Evolutionary conservation across 2,888 invertebrate species (phyloP).

Genomic region (Rutpela maculata): DNA sequence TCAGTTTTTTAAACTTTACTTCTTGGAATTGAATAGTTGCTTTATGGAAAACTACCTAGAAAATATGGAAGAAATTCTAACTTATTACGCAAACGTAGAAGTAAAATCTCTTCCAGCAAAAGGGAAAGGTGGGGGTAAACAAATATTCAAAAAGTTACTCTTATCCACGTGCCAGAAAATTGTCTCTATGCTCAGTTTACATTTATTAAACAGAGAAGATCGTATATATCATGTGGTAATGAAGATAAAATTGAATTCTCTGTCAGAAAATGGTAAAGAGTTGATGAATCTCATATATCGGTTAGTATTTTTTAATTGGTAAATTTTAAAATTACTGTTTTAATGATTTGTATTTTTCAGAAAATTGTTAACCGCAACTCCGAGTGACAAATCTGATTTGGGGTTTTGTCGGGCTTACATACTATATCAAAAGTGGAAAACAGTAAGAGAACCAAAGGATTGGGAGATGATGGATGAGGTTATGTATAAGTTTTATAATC

Average conservation of each 20-base stretch:
- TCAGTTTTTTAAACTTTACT: constrained; percentile 59
- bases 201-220: constrained; percentile 58
- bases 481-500: constrained; percentile 59
- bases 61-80: constrained; percentile 63
- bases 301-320: constrained; percentile 50
- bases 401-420: constrained; percentile 65
- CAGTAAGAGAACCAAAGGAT: constrained; percentile 45
- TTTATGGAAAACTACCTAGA: constrained; percentile 60
- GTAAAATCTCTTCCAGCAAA: constrained; percentile 56
- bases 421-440: constrained; percentile 64
- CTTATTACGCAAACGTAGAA: constrained; percentile 60
- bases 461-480: constrained; percentile 58
- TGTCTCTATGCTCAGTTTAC: constrained; percentile 56
- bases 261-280: constrained; percentile 55
- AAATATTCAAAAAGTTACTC: constrained; percentile 49
- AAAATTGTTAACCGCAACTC: constrained; percentile 58
- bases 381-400: constrained; percentile 58
- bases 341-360: constrained; percentile 52
- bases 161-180: constrained; percentile 50
- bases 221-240: constrained; percentile 64
- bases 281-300: constrained; percentile 61
- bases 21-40: constrained; percentile 53
- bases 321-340: constrained; percentile 25
- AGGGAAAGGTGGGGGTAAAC: constrained; percentile 47
- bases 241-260: constrained; percentile 55